These are phyloP conservation scores for Zaprionus africanus DNA, from an alignment of 1,140 invertebrate genomes.

Conservation along the genomic window DNA sequence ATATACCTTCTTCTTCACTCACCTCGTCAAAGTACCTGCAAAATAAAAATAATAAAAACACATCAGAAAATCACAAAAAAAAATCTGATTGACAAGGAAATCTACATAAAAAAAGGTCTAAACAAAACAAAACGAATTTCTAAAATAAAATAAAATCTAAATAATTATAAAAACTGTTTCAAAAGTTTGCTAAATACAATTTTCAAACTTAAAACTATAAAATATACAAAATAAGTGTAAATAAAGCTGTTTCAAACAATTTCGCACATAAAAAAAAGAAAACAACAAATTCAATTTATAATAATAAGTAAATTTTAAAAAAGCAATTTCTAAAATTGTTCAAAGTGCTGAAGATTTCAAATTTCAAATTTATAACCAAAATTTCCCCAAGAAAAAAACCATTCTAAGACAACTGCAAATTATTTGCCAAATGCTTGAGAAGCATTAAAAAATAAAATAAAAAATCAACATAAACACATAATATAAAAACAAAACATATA, in stretches of 20 bases:
- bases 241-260: constrained; percentile 29
- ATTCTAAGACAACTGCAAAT: constrained; percentile 8
- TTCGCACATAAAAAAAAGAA: constrained; percentile 2
- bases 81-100: constrained; percentile 7
- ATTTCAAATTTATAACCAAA: constrained; percentile 14
- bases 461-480: constrained; percentile 8
- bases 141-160: constrained; percentile 22
- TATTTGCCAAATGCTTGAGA: constrained; percentile 28
- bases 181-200: constrained; percentile 29
- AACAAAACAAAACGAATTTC: constrained; percentile 38
- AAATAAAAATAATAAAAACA: constrained; percentile 29
- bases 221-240: constrained; percentile 5
- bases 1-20: constrained; percentile 60
- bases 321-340: constrained; percentile 3
- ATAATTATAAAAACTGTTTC: constrained; percentile 11
- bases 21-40: constrained; percentile 78
- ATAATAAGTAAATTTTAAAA: not conserved
- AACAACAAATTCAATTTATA: not conserved
- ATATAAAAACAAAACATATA: constrained; percentile 11
- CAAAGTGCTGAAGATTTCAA: constrained; percentile 19
- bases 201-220: constrained; percentile 10
- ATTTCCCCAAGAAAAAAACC: constrained; percentile 29
- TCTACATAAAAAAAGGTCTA: constrained; percentile 1
- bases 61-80: constrained; percentile 20
- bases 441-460: constrained; percentile 9